A percentile compares a stretch with the other conserved stretches of the same genome.
These are phyloP conservation scores for Spinus pinus DNA, from an alignment of 2,797 vertebrate genomes.

Conservation along the genomic window DNA sequence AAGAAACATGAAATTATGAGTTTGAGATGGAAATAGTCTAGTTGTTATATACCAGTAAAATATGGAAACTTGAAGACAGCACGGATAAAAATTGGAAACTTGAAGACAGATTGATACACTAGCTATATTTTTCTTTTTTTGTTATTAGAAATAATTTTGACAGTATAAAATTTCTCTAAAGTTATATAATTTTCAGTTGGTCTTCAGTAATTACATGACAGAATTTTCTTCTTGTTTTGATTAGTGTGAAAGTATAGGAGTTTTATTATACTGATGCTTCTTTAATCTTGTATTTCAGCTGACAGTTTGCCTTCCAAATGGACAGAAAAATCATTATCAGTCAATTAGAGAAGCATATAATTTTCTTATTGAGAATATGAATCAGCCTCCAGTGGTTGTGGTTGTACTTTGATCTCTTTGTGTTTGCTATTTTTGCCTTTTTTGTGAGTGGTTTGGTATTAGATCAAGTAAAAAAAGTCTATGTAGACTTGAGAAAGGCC, in stretches of 20 bases:
- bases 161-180: not conserved
- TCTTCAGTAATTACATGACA: not conserved
- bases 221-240: not conserved
- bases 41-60: not conserved
- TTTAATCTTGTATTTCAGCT: not conserved
- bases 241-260: not conserved
- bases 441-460: conserved; percentile 25
- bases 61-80: not conserved
- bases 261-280: not conserved
- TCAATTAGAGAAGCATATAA: not conserved
- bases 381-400: not conserved
- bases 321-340: not conserved
- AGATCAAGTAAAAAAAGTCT: not conserved
- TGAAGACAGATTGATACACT: not conserved
- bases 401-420: conserved; percentile 49
- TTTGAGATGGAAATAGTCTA: not conserved
- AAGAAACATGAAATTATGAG: not conserved
- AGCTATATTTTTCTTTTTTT: not conserved
- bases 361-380: not conserved
- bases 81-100: not conserved
- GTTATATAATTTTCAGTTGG: not conserved
- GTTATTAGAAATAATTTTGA: not conserved
- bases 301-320: not conserved
- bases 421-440: conserved; percentile 6
- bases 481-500: not conserved